Evolutionary conservation across 2,113 vertebrate genomes (phyloP), one percentile per base, ranked within the genome.

Genomic region (Oreotrochilus melanogaster): DNA sequence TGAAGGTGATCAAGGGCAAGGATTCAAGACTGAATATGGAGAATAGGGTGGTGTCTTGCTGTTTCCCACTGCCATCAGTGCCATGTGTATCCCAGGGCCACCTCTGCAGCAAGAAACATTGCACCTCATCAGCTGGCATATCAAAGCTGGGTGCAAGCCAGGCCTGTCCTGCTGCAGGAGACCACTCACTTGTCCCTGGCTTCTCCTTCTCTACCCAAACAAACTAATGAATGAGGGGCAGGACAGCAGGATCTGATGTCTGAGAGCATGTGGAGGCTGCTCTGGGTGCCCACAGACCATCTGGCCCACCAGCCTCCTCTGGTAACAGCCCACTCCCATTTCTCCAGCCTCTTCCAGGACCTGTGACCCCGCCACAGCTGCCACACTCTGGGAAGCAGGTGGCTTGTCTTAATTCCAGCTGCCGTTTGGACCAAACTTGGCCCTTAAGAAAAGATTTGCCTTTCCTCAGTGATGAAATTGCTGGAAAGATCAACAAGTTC

Each of bases 331-430:
- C 9, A 28, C 47, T n/a, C 0, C 1, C 35, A 57, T 43, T 85
- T 24, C 53, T 66, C 51, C 72, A 45, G 42, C 39, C 30, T 35
- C 71, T 30, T 5, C 35, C 24, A 14, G 33, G 14, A 42, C 27
- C 27, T 5, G 13, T 33, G 48, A 31, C 11, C 39, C 43, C 1
- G 0, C 0, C 1, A 42, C 35, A 43, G 31, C 30, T 2, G 1
- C 64, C 12, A 2, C 0, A 2, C 75, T 47, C 69, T 22, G 48
- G 9, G 6, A 11, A 12, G 23, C 2, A 0, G 18, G 10, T 31
- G 50, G 12, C 53, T 81, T 78, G 27, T 39, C 54, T 37, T 11
- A 16, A 30, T 39, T 64, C 17, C 56, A 18, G 53, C 79, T 62
- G 71, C 74, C 27, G 19, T 19, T 70, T 10, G 22, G 17, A 18